These are phyloP conservation scores for Arvicola amphibius DNA, from an alignment of 2,797 vertebrate genomes.

Conservation along the genomic window DNA sequence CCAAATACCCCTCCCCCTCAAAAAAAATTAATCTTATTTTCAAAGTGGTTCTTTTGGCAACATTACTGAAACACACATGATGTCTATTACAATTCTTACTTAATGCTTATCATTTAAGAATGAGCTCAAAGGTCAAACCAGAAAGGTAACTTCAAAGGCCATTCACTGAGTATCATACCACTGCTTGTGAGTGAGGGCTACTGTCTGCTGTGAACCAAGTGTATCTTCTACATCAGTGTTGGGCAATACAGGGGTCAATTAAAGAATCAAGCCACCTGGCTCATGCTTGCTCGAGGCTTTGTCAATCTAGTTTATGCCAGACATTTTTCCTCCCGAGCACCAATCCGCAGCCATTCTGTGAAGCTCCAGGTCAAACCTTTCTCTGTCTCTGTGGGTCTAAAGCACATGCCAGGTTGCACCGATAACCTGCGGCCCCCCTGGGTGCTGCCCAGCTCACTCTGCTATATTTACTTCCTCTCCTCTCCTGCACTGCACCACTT, in stretches of 20 bases:
- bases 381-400: not conserved
- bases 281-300: not conserved
- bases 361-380: not conserved
- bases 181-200: not conserved
- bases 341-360: not conserved
- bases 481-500: not conserved
- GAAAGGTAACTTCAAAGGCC: not conserved
- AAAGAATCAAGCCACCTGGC: not conserved
- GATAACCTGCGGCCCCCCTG: not conserved
- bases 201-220: not conserved
- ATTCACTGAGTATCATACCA: not conserved
- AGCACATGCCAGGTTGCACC: not conserved
- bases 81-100: not conserved
- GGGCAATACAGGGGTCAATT: not conserved
- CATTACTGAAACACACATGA: not conserved
- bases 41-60: not conserved
- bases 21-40: conserved; percentile 14
- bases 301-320: not conserved
- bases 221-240: not conserved
- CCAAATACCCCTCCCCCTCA: not conserved
- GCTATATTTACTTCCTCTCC: conserved; percentile 33
- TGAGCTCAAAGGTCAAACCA: not conserved
- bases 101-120: conserved; percentile 25
- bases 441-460: not conserved
- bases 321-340: not conserved